Evolutionary conservation across 2,888 invertebrate genomes (phyloP).

Genomic region (Callyntrura guangdongensis): DNA sequence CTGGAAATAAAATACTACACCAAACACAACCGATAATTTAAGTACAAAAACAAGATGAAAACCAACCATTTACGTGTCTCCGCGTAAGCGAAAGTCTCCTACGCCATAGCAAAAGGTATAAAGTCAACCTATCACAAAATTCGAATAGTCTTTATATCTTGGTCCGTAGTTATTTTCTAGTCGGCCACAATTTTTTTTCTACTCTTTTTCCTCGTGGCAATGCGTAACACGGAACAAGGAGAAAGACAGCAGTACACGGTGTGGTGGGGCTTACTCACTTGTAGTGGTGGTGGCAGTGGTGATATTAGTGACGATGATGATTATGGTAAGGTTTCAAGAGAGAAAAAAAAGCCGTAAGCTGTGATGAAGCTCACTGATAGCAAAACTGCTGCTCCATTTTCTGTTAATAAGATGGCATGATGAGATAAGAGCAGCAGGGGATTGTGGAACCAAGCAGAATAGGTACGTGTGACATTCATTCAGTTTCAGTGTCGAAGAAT

Average conservation of each 20-base stretch:
- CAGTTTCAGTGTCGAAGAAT: conserved; percentile 37
- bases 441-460: conserved; percentile 17
- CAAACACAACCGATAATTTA: not conserved
- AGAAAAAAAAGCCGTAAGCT: conserved; percentile 27
- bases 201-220: not conserved
- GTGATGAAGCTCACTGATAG: conserved; percentile 38
- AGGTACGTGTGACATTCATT: conserved; percentile 51
- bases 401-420: conserved; percentile 64
- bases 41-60: conserved; percentile 10
- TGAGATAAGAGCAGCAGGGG: conserved; percentile 53
- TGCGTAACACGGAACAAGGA: not conserved
- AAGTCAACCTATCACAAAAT: not conserved
- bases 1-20: not conserved
- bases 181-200: not conserved
- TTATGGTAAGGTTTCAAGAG: not conserved
- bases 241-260: not conserved
- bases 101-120: not conserved
- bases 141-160: not conserved
- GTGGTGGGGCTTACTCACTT: not conserved
- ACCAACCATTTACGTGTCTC: not conserved
- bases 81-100: not conserved
- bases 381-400: conserved; percentile 64
- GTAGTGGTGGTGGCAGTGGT: not conserved
- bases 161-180: not conserved
- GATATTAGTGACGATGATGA: not conserved